Conservation (phyloP, 2,113 vertebrate species). For the Nothocercus nigrocapillus region DNA sequence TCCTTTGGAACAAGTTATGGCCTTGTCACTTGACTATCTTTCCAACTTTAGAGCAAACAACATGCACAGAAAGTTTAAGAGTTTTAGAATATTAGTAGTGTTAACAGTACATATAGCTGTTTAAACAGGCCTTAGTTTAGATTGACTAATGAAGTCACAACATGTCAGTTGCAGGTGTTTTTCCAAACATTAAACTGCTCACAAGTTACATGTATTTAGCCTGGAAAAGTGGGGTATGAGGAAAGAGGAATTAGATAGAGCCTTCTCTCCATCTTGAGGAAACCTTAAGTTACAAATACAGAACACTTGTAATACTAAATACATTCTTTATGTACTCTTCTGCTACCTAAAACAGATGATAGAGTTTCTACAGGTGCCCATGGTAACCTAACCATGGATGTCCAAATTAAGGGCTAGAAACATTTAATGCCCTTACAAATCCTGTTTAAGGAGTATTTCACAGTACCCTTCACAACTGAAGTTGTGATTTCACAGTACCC, state of each 20-base stretch:
- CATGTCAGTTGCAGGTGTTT: not conserved
- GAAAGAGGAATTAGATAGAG: not conserved
- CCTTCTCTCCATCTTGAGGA: not conserved
- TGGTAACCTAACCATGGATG: not conserved
- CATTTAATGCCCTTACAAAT: not conserved
- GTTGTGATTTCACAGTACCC: not conserved
- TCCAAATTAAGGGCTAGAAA: not conserved
- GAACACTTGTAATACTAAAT: not conserved
- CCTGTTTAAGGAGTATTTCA: not conserved
- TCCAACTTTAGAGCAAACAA: not conserved
- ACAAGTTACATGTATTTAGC: not conserved
- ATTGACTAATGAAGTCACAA: not conserved
- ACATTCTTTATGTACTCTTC: not conserved
- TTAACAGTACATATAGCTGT: not conserved
- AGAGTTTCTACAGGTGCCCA: not conserved
- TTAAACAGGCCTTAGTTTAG: not conserved
- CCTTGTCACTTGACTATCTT: not conserved
- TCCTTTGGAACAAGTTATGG: not conserved
- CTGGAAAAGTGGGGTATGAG: not conserved
- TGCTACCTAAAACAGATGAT: not conserved
- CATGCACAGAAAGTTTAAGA: fast-evolving
- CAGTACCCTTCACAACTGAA: not conserved
- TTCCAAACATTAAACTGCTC: not conserved
- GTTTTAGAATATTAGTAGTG: not conserved
- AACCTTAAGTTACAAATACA: not conserved